Conservation (phyloP, 2,113 vertebrate genomes). For the Penelope pileata region DNA sequence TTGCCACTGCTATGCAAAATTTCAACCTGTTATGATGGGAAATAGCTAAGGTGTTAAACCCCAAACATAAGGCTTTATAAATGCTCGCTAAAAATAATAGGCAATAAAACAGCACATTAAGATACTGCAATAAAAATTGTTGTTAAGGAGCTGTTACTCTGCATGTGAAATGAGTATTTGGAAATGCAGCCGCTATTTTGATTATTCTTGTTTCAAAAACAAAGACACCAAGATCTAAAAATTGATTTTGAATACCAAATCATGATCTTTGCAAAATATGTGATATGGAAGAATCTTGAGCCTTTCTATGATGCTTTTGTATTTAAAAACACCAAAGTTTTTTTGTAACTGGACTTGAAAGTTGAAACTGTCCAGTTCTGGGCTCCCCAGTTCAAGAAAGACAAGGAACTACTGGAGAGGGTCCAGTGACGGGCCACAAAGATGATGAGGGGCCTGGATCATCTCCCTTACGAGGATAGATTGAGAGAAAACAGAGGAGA, state of each 20-base stretch:
- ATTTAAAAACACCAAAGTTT: neutral
- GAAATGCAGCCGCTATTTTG: constrained; percentile 7
- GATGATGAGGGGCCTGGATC: too few relatives aligned
- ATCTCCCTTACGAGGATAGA: too few relatives aligned
- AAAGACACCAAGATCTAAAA: neutral
- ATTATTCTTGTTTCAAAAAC: neutral
- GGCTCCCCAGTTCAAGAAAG: too few relatives aligned
- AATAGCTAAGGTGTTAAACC: constrained; percentile 58
- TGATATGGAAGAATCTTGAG: neutral
- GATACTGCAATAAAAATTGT: constrained; percentile 39
- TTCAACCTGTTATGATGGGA: constrained; percentile 54
- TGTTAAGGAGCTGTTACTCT: constrained; percentile 31
- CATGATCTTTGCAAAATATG: neutral
- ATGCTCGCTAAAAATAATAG: constrained; percentile 67
- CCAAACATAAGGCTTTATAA: constrained; percentile 58
- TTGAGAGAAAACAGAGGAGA: too few relatives aligned
- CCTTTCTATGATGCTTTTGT: neutral
- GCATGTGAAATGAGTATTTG: constrained; percentile 29
- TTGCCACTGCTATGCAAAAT: constrained; percentile 51
- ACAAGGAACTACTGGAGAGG: too few relatives aligned
- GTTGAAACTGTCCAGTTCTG: neutral
- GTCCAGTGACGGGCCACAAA: too few relatives aligned
- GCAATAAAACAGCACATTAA: constrained; percentile 51
- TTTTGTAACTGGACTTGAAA: neutral
- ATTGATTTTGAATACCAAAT: neutral